Conservation (phyloP, 2,113 vertebrate species). For the Myodes glareolus region DNA sequence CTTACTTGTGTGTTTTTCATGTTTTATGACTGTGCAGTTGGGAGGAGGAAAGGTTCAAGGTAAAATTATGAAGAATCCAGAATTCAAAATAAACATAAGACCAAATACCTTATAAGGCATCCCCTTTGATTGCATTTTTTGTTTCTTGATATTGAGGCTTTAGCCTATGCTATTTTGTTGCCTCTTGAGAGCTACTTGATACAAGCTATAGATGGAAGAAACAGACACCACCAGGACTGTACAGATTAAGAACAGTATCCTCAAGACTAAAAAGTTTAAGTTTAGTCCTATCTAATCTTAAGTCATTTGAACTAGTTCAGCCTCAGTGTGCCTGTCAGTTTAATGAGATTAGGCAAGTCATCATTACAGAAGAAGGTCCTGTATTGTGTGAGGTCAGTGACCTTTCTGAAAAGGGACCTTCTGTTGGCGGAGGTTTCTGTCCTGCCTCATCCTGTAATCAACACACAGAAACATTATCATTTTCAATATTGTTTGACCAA, state of each 20-base stretch:
- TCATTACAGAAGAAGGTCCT: background rate
- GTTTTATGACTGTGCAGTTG: background rate
- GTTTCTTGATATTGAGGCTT: background rate
- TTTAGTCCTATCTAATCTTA: background rate
- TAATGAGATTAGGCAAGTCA: background rate
- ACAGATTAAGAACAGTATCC: background rate
- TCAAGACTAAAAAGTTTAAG: background rate
- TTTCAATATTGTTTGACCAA: too few species aligned
- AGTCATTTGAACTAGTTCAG: background rate
- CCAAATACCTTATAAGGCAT: background rate
- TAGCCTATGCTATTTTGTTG: background rate
- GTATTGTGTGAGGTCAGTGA: background rate
- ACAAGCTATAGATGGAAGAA: background rate
- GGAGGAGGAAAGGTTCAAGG: background rate
- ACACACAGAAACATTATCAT: too few species aligned
- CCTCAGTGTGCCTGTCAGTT: background rate
- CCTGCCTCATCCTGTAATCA: too few species aligned
- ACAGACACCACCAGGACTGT: background rate
- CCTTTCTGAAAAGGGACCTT: background rate
- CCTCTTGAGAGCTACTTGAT: background rate
- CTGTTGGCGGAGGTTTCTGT: background rate
- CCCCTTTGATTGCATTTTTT: background rate
- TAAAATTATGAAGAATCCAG: background rate
- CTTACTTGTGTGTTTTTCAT: background rate
- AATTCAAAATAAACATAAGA: background rate